Base-by-base conservation (phyloP, 30 jellyfish, hydroid and myxozoan genomes). In the Nemopilema nomurai region DNA sequence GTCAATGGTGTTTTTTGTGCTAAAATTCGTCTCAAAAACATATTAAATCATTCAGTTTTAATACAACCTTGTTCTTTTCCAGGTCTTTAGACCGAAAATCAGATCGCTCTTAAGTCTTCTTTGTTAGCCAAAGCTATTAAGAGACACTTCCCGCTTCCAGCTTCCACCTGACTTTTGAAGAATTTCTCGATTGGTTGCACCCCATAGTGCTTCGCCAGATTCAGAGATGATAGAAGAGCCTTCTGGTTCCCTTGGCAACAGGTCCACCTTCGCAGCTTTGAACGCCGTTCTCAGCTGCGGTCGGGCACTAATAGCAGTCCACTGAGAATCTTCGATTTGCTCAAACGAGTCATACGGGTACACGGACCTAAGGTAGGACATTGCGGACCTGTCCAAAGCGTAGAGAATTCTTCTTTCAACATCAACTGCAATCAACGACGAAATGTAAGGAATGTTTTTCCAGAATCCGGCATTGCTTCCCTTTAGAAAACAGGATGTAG, bases 251-350 rank as follows among this genome's bases (percentile, higher is more conserved):
- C 6, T 22, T n/a, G 83, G 20, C 4, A 73, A 31, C 51, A 66
- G 33, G 22, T 64, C 24, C 31, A 73, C 49, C 4, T 32, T 66
- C 1, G 24, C 18, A 16, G 28, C 69, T 31, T 8, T 33, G n/a
- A 49, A 25, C 16, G 83, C 49, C 33, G 30, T 32, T 31, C 69
- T n/a, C 41, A 73, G 0, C 51, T 26, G 27, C 23, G 32, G 13
- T 21, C 13, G 25, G 33, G 26, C 69, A 0, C 23, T 33, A 0
- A 49, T 69, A 13, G 8, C 17, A 29, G 83, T n/a, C 83, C 83
- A 73, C 31, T 18, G 41, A 1, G 83, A 31, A 73, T 73, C 83
- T 41, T 73, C 83, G 25, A 73, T 73, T 20, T 32, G 70, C 1
- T 22, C 49, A 19, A 31, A 65, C 69, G 1, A 68, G 23, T 32